Conservation (phyloP, 2,113 vertebrate genomes). For the Vulpes ferrilata region DNA sequence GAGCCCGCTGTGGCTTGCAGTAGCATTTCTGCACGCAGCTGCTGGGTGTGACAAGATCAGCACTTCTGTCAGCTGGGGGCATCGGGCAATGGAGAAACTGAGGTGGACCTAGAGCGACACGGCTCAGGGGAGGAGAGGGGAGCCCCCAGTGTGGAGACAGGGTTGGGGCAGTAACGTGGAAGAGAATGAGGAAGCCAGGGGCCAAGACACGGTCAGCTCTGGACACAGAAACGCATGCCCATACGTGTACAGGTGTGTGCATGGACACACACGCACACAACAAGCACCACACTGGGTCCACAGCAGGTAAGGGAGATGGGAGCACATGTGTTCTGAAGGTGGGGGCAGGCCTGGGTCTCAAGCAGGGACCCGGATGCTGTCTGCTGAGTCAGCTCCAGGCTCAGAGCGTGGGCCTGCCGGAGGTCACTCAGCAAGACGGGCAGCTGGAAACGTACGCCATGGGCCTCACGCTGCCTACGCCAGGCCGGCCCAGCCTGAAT, state of each 20-base stretch:
- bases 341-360: neutral
- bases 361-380: neutral
- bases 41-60: constrained; percentile 98
- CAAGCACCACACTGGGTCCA: neutral
- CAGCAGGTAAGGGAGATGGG: neutral
- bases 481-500: neutral
- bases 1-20: constrained; percentile 98
- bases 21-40: constrained; percentile 99
- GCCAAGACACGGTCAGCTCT: neutral
- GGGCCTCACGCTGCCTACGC: neutral
- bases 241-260: neutral
- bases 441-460: fast-evolving
- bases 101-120: constrained; percentile 78
- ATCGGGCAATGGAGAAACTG: constrained; percentile 78
- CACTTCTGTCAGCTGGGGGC: constrained; percentile 88
- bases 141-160: neutral
- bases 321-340: neutral
- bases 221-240: neutral
- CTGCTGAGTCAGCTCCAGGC: neutral
- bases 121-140: constrained; percentile 62
- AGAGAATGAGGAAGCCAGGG: neutral
- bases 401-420: fast-evolving
- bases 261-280: neutral
- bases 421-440: neutral
- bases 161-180: neutral